A percentile compares a stretch with the other conserved stretches of the same genome.
phyloP scores from a whole-genome alignment of 2,113 vertebrate genomes.

The Stictonetta naevosa region DNA sequence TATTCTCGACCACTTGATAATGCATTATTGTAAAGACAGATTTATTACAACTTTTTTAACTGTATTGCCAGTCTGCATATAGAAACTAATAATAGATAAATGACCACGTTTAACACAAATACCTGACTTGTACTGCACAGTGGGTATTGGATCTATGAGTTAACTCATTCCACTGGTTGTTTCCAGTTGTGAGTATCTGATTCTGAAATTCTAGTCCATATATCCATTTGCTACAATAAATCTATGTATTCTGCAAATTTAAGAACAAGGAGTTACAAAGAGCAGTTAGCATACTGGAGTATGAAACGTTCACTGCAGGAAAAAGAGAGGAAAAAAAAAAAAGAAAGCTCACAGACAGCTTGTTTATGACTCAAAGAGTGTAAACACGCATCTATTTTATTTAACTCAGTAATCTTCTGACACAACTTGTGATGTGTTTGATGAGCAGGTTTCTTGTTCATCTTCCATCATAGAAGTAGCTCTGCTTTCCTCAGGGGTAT shows the following conservation, averaged over 20 bases:
- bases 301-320: not conserved
- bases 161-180: not conserved
- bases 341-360: not conserved
- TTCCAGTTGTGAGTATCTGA: not conserved
- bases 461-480: not conserved
- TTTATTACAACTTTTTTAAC: not conserved
- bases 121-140: not conserved
- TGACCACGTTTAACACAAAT: not conserved
- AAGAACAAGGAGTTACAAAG: not conserved
- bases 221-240: not conserved
- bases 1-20: not conserved
- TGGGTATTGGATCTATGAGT: not conserved
- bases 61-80: not conserved
- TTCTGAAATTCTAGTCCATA: not conserved
- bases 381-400: constrained; percentile 60
- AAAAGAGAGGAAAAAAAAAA: not conserved
- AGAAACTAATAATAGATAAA: not conserved
- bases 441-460: constrained; percentile 49
- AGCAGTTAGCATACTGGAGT: not conserved
- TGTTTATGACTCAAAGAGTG: constrained; percentile 46
- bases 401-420: constrained; percentile 38
- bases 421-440: constrained; percentile 28
- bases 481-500: constrained; percentile 33
- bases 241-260: not conserved
- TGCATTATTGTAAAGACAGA: not conserved